These are phyloP conservation scores for Monochamus alternatus DNA, from an alignment of 2,888 invertebrate genomes.

Conservation along the genomic window DNA sequence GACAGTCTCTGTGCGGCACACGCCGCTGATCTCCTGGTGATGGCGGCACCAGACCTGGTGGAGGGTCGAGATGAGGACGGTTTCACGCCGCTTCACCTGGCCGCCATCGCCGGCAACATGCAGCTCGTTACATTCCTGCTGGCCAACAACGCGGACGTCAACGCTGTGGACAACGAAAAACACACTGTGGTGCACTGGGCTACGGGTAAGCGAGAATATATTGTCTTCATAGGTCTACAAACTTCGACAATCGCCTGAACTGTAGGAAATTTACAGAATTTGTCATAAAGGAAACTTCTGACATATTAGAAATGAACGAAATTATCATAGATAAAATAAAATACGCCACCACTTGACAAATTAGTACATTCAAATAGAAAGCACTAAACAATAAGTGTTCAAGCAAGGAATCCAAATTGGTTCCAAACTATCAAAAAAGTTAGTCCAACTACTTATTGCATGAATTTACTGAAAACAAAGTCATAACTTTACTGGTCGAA, in stretches of 20 bases:
- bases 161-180: conserved; percentile 92
- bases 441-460: too few species aligned
- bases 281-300: background rate
- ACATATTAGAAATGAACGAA: background rate
- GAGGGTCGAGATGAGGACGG: conserved; percentile 93
- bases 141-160: conserved; percentile 91
- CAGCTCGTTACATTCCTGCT: conserved; percentile 89
- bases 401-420: too few species aligned
- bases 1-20: conserved; percentile 74
- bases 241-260: background rate
- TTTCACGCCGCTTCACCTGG: conserved; percentile 94
- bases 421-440: too few species aligned
- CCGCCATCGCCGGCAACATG: conserved; percentile 94
- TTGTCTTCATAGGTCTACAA: background rate
- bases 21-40: conserved; percentile 81
- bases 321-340: too few species aligned
- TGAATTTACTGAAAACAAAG: too few species aligned
- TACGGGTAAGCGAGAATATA: conserved; percentile 79
- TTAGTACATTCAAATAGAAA: too few species aligned
- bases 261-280: background rate
- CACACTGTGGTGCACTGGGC: conserved; percentile 99
- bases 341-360: too few species aligned
- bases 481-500: too few species aligned
- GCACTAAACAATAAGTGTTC: too few species aligned
- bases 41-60: conserved; percentile 89